phyloP scores from a whole-genome alignment of 2,113 vertebrate genomes.

The Chitala chitala region DNA sequence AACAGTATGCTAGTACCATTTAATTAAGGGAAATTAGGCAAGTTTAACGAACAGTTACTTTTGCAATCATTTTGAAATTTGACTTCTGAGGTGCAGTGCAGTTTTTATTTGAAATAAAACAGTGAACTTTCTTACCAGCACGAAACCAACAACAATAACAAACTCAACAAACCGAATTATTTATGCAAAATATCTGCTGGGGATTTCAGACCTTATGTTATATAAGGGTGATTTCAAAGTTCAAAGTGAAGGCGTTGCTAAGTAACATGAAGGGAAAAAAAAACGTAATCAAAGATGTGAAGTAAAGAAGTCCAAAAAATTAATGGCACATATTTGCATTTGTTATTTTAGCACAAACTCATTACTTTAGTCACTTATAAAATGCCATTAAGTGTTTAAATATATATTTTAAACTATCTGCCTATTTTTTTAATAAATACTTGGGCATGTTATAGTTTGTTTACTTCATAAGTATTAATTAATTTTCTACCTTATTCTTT shows the following conservation, averaged over 20 bases:
- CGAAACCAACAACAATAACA: neutral
- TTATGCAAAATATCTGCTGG: neutral
- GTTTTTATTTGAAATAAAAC: no score
- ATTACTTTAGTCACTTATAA: neutral
- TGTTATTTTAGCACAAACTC: neutral
- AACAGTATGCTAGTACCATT: no score
- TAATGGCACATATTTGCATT: neutral
- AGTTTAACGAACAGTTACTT: no score
- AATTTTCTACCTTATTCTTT: no score
- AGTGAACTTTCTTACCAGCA: neutral
- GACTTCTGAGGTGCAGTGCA: neutral
- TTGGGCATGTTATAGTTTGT: no score
- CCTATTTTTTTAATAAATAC: no score
- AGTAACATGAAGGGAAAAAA: neutral
- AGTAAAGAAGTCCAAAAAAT: neutral
- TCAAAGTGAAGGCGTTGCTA: neutral
- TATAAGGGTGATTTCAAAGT: neutral
- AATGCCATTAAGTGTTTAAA: neutral
- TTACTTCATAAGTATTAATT: no score
- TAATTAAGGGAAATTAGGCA: no score
- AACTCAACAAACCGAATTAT: neutral
- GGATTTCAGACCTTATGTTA: neutral
- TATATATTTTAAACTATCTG: no score
- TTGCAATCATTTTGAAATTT: no score
- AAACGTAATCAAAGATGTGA: neutral